A percentile compares a stretch with the other conserved stretches of the same genome.
phyloP scores from a whole-genome alignment of 2,797 vertebrate species.

The Rhinatrema bivittatum region DNA sequence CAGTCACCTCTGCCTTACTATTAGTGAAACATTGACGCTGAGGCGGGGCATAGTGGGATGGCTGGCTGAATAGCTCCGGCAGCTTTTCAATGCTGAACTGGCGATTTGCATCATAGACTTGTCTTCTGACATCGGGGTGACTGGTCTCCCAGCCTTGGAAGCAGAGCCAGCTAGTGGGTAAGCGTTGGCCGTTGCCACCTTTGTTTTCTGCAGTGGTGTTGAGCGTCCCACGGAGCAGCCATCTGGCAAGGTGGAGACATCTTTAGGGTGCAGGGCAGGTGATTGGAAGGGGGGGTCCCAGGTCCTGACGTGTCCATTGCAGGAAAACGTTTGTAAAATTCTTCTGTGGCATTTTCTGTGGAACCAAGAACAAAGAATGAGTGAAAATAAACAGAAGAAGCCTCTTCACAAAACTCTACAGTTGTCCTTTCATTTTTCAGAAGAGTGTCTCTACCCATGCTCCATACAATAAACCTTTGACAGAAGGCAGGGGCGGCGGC shows the following conservation, averaged over 20 bases:
- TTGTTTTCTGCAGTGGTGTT: constrained; percentile 66
- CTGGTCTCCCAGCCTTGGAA: constrained; percentile 41
- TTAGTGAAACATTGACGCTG: constrained; percentile 81
- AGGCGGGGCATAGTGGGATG: constrained; percentile 57
- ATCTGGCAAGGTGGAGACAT: constrained; percentile 63
- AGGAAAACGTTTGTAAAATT: constrained; percentile 79
- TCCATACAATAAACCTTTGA: too few species aligned
- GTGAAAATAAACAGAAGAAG: too few species aligned
- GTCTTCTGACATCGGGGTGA: constrained; percentile 53
- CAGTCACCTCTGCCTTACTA: constrained; percentile 95
- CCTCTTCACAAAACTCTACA: too few species aligned
- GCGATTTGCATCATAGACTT: constrained; percentile 60
- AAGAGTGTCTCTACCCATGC: too few species aligned
- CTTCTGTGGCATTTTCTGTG: constrained; percentile 62
- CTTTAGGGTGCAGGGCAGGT: constrained; percentile 57
- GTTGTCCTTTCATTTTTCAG: too few species aligned
- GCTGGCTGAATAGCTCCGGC: constrained; percentile 70
- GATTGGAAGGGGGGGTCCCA: constrained; percentile 61
- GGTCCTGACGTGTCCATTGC: constrained; percentile 56
- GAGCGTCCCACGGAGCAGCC: constrained; percentile 70
- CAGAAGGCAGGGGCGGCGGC: too few species aligned
- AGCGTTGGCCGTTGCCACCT: constrained; percentile 69
- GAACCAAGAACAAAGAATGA: too few species aligned
- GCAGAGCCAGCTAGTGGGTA: constrained; percentile 57
- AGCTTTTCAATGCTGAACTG: constrained; percentile 83